A percentile compares a stretch with the other conserved stretches of the same genome.
Conservation (phyloP, 2,888 invertebrate species). For the Xylota segnis region DNA sequence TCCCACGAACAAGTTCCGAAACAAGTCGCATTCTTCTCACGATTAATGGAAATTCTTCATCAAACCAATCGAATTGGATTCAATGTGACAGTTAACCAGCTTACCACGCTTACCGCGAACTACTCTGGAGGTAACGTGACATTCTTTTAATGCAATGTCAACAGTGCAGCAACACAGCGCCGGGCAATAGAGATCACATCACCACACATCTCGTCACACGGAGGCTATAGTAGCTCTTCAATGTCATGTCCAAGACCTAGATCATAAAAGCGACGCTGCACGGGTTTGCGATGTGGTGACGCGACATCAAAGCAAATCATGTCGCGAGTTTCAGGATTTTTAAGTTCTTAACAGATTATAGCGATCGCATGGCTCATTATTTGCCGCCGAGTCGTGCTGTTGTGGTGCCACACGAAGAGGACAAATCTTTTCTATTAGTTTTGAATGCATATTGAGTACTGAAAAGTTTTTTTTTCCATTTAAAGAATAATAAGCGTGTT, state of each 20-base stretch:
- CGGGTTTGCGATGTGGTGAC: constrained; percentile 54
- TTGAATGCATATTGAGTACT: constrained; percentile 38
- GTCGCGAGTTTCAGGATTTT: constrained; percentile 49
- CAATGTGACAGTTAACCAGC: constrained; percentile 37
- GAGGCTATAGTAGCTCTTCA: constrained; percentile 65
- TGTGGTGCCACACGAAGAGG: constrained; percentile 44
- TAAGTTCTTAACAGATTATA: constrained; percentile 51
- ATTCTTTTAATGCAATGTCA: constrained; percentile 58
- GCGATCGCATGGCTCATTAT: constrained; percentile 27
- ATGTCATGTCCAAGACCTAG: constrained; percentile 75
- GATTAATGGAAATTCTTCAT: constrained; percentile 44
- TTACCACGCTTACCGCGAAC: constrained; percentile 37
- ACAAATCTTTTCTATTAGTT: constrained; percentile 37
- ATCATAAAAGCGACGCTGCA: constrained; percentile 54
- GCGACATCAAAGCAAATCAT: constrained; percentile 64
- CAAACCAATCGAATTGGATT: constrained; percentile 38
- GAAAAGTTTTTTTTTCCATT: constrained; percentile 14
- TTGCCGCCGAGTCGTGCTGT: constrained; percentile 47
- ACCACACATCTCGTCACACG: constrained; percentile 57
- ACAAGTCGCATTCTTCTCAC: constrained; percentile 49
- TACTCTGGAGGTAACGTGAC: constrained; percentile 23
- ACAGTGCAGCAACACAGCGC: constrained; percentile 4
- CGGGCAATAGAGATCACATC: constrained; percentile 69
- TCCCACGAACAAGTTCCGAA: constrained; percentile 38
- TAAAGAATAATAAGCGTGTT: constrained; percentile 39